A percentile compares a stretch with the other conserved stretches of the same genome.
Evolutionary conservation across 2,888 invertebrate genomes (phyloP).

Genomic region (Philhelius pedissequus): DNA sequence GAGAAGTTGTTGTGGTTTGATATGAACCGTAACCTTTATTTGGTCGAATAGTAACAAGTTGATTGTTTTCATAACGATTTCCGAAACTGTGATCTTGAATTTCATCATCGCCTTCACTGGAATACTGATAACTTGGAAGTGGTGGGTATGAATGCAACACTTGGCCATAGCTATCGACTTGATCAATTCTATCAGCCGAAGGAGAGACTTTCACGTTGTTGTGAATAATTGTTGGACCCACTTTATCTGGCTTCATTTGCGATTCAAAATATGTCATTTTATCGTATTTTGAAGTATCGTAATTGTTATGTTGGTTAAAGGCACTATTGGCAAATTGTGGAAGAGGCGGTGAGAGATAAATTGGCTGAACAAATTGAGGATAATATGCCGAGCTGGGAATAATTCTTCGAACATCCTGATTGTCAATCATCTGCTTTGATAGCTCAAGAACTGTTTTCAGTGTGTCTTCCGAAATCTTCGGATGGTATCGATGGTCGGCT

Average conservation of each 20-base stretch:
- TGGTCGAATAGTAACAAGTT: conserved; percentile 43
- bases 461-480: conserved; percentile 78
- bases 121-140: conserved; percentile 33
- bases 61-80: conserved; percentile 57
- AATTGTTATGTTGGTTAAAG: conserved; percentile 50
- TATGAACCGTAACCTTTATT: conserved; percentile 43
- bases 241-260: conserved; percentile 68
- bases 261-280: conserved; percentile 57
- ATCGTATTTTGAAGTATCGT: conserved; percentile 65
- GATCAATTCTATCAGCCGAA: conserved; percentile 72
- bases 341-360: conserved; percentile 72
- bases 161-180: conserved; percentile 76
- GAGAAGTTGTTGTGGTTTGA: conserved; percentile 25
- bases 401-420: conserved; percentile 76
- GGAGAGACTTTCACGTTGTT: conserved; percentile 76
- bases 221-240: conserved; percentile 76
- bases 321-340: conserved; percentile 50
- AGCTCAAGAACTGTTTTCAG: conserved; percentile 77
- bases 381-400: conserved; percentile 73
- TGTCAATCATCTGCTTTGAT: conserved; percentile 78
- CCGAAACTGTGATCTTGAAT: conserved; percentile 22
- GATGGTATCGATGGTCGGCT: conserved; percentile 71
- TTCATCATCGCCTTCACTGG: conserved; percentile 6
- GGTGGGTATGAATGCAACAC: conserved; percentile 73
- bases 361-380: conserved; percentile 75